These are phyloP conservation scores for Beaufortia kweichowensis DNA, from an alignment of 2,113 vertebrate genomes.

Conservation along the genomic window DNA sequence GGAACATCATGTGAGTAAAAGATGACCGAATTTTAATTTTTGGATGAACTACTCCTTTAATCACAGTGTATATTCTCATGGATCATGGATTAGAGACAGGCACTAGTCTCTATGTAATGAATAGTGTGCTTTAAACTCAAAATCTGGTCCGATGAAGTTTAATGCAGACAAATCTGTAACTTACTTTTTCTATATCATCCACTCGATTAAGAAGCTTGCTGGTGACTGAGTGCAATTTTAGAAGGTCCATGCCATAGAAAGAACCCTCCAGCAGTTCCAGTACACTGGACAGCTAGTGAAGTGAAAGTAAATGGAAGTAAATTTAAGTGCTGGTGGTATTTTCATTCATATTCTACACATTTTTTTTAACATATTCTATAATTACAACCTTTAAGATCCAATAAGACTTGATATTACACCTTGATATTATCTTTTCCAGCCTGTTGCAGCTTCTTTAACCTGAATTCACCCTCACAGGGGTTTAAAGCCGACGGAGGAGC, in stretches of 20 bases:
- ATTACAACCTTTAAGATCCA: background rate
- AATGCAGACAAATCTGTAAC: slow-evolving; percentile 24
- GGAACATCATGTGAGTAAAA: too few species aligned
- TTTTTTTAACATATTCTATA: background rate
- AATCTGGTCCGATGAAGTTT: background rate
- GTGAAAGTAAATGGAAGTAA: slow-evolving; percentile 66
- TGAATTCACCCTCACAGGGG: slow-evolving; percentile 88
- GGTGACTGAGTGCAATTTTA: slow-evolving; percentile 89
- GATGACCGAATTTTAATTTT: too few species aligned
- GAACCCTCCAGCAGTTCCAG: slow-evolving; percentile 90
- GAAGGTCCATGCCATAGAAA: slow-evolving; percentile 89
- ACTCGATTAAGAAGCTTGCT: slow-evolving; percentile 85
- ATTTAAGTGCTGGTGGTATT: slow-evolving; percentile 46
- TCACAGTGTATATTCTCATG: too few species aligned
- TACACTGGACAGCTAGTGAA: slow-evolving; percentile 84
- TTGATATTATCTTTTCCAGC: slow-evolving; percentile 83
- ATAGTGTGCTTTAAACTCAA: too few species aligned
- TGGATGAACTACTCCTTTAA: too few species aligned
- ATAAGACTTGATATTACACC: slow-evolving; percentile 84
- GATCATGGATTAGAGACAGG: too few species aligned
- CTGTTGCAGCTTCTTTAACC: slow-evolving; percentile 84
- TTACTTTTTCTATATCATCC: slow-evolving; percentile 89
- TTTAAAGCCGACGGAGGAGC: slow-evolving; percentile 90
- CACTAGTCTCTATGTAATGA: too few species aligned
- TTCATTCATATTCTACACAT: slow-evolving; percentile 12